These are phyloP conservation scores for Cherax destructor DNA, from an alignment of 1,140 invertebrate species.

Conservation along the genomic window DNA sequence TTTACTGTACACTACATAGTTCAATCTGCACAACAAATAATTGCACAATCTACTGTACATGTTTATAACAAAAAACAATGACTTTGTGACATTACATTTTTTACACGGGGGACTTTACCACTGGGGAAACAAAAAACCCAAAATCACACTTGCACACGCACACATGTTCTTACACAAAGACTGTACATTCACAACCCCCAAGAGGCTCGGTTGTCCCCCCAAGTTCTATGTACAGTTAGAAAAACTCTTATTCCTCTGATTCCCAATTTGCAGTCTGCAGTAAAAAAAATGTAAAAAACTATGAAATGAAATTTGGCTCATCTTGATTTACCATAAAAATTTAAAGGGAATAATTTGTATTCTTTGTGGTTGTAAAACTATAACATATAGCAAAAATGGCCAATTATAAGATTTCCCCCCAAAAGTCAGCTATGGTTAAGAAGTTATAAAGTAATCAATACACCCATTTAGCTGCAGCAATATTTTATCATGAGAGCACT, in stretches of 20 bases:
- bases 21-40: constrained; percentile 41
- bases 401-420: neutral
- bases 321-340: neutral
- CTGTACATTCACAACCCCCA: neutral
- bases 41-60: constrained; percentile 51
- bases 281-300: neutral
- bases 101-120: constrained; percentile 32
- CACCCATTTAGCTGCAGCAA: neutral
- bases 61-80: constrained; percentile 45
- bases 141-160: neutral
- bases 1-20: constrained; percentile 56
- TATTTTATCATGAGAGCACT: neutral
- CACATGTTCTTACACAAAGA: neutral
- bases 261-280: neutral
- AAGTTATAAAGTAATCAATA: neutral
- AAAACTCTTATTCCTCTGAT: neutral
- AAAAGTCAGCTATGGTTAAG: neutral
- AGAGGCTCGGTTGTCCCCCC: neutral
- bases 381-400: neutral
- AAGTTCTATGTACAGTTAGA: neutral
- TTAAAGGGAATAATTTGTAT: neutral
- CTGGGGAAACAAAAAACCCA: too few species aligned
- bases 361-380: neutral
- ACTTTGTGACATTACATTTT: constrained; percentile 43
- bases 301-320: too few species aligned